phyloP scores from a whole-genome alignment of 2,113 vertebrate genomes.

The Fregetta grallaria region DNA sequence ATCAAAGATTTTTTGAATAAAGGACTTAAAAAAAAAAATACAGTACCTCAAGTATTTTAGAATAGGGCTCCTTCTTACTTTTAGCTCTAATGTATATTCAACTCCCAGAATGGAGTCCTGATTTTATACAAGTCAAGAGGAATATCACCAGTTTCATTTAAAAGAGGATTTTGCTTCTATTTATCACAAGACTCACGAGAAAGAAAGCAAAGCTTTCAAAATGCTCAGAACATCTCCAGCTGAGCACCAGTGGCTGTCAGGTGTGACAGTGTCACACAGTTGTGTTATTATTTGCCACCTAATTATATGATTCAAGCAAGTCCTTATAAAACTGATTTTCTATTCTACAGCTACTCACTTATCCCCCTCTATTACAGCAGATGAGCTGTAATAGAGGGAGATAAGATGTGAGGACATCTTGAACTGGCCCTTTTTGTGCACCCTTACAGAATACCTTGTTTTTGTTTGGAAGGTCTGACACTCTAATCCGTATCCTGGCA shows the following conservation, averaged over 20 bases:
- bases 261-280: neutral
- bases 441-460: neutral
- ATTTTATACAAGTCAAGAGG: neutral
- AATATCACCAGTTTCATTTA: neutral
- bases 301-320: neutral
- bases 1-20: neutral
- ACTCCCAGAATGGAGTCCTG: neutral
- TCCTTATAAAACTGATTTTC: neutral
- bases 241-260: neutral
- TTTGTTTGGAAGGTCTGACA: neutral
- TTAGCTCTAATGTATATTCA: neutral
- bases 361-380: neutral
- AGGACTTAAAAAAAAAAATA: neutral
- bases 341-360: neutral
- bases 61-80: neutral
- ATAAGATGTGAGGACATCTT: too few relatives aligned
- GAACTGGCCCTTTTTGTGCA: neutral
- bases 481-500: neutral
- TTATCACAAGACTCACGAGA: neutral
- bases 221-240: neutral
- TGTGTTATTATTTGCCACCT: neutral
- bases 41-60: neutral
- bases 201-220: neutral
- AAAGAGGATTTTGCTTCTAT: neutral
- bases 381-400: too few relatives aligned